Evolutionary conservation across 2,888 invertebrate species (phyloP), one percentile per base, ranked within the genome.

Genomic region (Carabus problematicus): DNA sequence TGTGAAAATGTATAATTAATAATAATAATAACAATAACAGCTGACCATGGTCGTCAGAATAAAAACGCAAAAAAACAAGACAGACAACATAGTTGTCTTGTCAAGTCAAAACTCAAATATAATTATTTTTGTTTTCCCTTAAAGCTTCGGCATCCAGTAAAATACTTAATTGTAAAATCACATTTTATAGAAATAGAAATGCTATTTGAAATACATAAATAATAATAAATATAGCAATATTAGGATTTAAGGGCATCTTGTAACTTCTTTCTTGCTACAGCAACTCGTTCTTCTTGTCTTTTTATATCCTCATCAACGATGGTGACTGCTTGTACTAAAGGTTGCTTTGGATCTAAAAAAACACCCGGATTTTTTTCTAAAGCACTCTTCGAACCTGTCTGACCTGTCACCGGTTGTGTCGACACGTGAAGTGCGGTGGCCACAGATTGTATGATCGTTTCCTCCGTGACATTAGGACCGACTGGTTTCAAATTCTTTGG

Each of bases 371-470:
- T 97, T 78, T 95, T 95, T 75, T 93, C 90, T 70, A 97, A 86
- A n/a, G 91, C 87, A 72, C 89, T 87, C 80, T 91, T 92, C 0
- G 91, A 86, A 29, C 91, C 93, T 0, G 90, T 92, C 83, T 98
- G 98, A 4, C 97, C 97, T 47, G 94, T 94, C 2, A 97, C 93
- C 1, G 97, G 95, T 76, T 92, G 91, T 49, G 90, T 88, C 4
- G 93, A 92, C 3, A 95, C 90, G 81, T 98, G 97, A 56, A 98
- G 84, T 2, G 97, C 95, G n/a, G 97, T 97, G 0, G 97, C 97
- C 45, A 98, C 89, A 64, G 97, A 97, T 81, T 97, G 95, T 72
- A 95, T 87, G 16, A 94, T 88, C 0, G 95, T 95, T 76, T 94
- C 93, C 77, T 94, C 93, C n/a, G 88, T 89, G 64, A 91, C 91